Base-by-base conservation (phyloP, 2,113 vertebrate species). In the Serinus canaria region DNA sequence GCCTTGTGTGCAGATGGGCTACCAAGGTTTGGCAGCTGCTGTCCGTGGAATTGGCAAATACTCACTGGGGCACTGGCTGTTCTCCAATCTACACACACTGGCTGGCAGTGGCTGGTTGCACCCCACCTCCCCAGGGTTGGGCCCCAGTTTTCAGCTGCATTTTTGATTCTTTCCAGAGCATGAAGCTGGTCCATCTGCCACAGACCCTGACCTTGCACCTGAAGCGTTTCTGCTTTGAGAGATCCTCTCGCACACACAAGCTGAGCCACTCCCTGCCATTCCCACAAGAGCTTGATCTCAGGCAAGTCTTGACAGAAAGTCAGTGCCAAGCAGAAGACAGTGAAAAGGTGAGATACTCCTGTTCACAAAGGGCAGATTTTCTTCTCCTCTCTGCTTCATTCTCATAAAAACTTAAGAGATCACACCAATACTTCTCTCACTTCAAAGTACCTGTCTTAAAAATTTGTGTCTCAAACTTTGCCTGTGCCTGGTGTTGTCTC, bases 181-280 rank as follows among this genome's bases (percentile, higher is more conserved):
- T 68, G 79, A 98, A 89, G 83, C 69, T 98, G 4, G 88, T 73
- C 7, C 55, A 35, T 33, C 92, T 98, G 79, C 98, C 98, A 12
- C 95, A 91, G 37, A 98, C 96, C 19, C 58, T 98, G 93, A 98
- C 96, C 15, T 70, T 98, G 46, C 98, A 98, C 59, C 97, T 98
- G 1, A 95, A 96, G 81, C 97, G 98, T 17, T 98, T 98, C 88
- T 92, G 66, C 46, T 87, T 69, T 2, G 88, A 55, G 30, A 82
- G 92, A 27, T 86, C 94, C 20, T 14, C 15, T 24, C 3, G 0
- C 15, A 49, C 79, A 1, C 44, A 73, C 82, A 98, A 98, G 91
- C 70, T 98, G 13, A 96, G 92, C 25, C 96, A 97, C 44, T 60
- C 44, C 2, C 55, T 98, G 35, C 35, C 74, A 18, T 98, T 98